A percentile compares a stretch with the other conserved stretches of the same genome.
phyloP scores from a whole-genome alignment of 2,113 vertebrate genomes.

The Enhydra lutris region DNA sequence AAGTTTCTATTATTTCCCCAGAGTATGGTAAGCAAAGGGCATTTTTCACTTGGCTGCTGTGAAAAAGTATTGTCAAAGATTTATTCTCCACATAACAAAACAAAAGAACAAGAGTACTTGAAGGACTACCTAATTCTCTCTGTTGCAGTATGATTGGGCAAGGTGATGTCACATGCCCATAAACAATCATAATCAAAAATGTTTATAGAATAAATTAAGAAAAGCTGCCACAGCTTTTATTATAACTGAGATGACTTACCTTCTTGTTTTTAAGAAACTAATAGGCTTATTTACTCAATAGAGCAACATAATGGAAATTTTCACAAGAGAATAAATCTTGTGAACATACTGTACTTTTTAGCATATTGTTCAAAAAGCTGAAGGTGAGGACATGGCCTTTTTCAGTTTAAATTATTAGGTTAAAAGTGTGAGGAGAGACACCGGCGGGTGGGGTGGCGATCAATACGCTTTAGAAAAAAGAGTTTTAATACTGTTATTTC shows the following conservation, averaged over 20 bases:
- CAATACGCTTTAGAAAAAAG: not conserved
- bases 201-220: conserved; percentile 39
- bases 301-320: conserved; percentile 20
- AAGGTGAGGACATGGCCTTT: not conserved
- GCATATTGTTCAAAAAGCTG: not conserved
- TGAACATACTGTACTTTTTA: not conserved
- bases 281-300: conserved; percentile 48
- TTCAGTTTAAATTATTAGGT: not conserved
- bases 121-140: conserved; percentile 49
- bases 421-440: not conserved
- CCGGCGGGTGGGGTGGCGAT: fast-evolving
- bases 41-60: conserved; percentile 48
- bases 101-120: not conserved
- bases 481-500: not conserved
- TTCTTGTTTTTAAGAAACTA: conserved; percentile 51
- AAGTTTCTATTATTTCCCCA: conserved; percentile 63
- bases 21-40: conserved; percentile 35
- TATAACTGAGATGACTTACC: conserved; percentile 29
- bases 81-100: conserved; percentile 48
- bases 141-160: not conserved
- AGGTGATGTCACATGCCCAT: not conserved
- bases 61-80: conserved; percentile 54
- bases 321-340: not conserved
- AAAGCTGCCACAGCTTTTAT: conserved; percentile 35
- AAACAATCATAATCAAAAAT: conserved; percentile 12